phyloP scores from a whole-genome alignment of 2,888 invertebrate genomes.

The Limnephilus marmoratus region DNA sequence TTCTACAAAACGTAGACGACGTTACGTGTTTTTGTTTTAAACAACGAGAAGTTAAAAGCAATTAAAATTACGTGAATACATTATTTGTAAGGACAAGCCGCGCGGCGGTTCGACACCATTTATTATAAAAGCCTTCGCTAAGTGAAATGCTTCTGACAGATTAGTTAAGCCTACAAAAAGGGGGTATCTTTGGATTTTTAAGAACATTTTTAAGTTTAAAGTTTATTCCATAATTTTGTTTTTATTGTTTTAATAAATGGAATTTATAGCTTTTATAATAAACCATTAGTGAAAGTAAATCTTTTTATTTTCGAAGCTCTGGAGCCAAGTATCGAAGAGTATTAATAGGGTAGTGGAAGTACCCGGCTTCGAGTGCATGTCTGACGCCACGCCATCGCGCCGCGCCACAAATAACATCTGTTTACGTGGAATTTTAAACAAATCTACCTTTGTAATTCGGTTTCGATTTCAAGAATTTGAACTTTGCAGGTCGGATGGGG shows the following conservation, averaged over 20 bases:
- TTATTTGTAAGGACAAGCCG: slow-evolving; percentile 56
- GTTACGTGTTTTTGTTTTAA: slow-evolving; percentile 65
- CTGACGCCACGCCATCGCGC: too few species aligned
- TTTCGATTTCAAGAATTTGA: too few species aligned
- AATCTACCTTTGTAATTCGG: too few species aligned
- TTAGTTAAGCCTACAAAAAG: not conserved
- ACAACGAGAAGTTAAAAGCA: slow-evolving; percentile 64
- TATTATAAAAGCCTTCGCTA: slow-evolving; percentile 23
- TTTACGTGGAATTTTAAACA: too few species aligned
- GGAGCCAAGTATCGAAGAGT: too few species aligned
- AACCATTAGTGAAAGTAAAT: too few species aligned
- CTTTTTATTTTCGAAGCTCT: too few species aligned
- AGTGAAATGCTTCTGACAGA: slow-evolving; percentile 29
- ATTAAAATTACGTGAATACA: slow-evolving; percentile 65
- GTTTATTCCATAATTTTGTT: not conserved
- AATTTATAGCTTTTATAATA: not conserved
- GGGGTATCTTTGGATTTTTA: not conserved
- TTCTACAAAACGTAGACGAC: slow-evolving; percentile 64
- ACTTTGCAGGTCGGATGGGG: too few species aligned
- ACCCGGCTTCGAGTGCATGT: too few species aligned
- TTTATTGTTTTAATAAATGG: not conserved
- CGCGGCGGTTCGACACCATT: slow-evolving; percentile 37
- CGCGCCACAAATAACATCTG: too few species aligned
- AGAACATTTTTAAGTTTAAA: not conserved
- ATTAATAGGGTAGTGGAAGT: too few species aligned